Evolutionary conservation across 1,140 invertebrate species (phyloP).

Genomic region (Phthorimaea operculella): DNA sequence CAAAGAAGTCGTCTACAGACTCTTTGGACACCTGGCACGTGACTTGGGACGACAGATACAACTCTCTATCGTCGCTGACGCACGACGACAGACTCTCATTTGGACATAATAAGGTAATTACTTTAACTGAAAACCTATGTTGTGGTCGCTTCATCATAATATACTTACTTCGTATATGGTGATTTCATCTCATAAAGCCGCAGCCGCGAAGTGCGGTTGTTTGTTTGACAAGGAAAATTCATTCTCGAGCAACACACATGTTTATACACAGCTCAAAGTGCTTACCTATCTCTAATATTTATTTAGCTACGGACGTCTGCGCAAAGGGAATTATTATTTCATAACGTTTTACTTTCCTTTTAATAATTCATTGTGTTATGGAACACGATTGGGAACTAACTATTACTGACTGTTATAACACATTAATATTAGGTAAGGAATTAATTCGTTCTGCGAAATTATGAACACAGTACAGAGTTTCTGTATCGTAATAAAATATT

Average conservation of each 20-base stretch:
- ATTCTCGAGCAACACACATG: not conserved
- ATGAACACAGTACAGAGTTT: no score
- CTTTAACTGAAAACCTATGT: constrained; percentile 17
- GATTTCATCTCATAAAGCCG: not conserved
- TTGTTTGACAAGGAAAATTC: constrained; percentile 1
- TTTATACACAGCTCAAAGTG: no score
- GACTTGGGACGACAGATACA: constrained; percentile 73
- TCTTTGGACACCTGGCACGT: constrained; percentile 77
- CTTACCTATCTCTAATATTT: no score
- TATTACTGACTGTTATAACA: no score
- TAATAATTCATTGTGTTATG: no score
- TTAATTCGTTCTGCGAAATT: no score
- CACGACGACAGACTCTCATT: constrained; percentile 39
- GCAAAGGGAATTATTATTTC: no score
- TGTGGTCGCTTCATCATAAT: not conserved
- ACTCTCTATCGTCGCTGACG: constrained; percentile 32
- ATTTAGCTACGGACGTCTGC: no score
- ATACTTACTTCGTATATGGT: not conserved
- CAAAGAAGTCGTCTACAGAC: constrained; percentile 75
- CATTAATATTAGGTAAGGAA: no score
- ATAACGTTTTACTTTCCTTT: no score
- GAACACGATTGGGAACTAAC: no score
- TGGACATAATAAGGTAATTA: constrained; percentile 51
- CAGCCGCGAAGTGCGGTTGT: not conserved
- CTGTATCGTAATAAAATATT: no score